Conservation (phyloP, 1,140 invertebrate genomes). For the Camponotus pennsylvanicus region DNA sequence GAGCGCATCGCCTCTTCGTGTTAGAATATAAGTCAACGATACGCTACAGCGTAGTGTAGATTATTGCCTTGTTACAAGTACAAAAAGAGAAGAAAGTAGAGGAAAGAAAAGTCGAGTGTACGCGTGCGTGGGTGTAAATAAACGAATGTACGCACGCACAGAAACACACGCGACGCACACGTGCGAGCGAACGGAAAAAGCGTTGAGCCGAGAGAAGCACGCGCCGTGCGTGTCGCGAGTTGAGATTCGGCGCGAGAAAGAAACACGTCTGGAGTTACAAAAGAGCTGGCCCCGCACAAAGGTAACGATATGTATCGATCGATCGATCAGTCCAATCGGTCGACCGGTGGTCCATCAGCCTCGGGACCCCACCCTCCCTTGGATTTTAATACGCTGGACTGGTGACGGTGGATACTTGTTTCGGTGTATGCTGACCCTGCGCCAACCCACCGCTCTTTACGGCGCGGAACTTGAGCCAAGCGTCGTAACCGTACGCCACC, state of each 20-base stretch:
- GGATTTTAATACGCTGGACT: constrained; percentile 84
- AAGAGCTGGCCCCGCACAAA: constrained; percentile 39
- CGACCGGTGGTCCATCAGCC: constrained; percentile 44
- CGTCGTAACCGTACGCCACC: constrained; percentile 92
- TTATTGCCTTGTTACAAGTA: constrained; percentile 61
- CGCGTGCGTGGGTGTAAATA: neutral
- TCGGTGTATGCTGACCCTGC: constrained; percentile 90
- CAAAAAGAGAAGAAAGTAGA: constrained; percentile 26
- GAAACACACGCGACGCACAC: neutral
- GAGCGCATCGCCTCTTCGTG: neutral
- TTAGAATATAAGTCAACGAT: constrained; percentile 52
- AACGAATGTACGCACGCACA: constrained; percentile 7
- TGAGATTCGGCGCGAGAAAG: constrained; percentile 6
- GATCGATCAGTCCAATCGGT: neutral
- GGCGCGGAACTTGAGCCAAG: constrained; percentile 91
- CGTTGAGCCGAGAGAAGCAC: neutral
- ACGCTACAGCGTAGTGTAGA: constrained; percentile 26
- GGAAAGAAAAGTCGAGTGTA: constrained; percentile 9
- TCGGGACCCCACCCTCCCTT: neutral
- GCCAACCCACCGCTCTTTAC: constrained; percentile 89
- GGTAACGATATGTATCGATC: constrained; percentile 60
- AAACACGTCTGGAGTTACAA: constrained; percentile 37
- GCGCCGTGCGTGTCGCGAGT: neutral
- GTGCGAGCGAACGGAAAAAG: neutral
- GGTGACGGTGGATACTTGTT: constrained; percentile 88